These are phyloP conservation scores for Macropodus opercularis DNA, from an alignment of 2,797 vertebrate species.

Conservation along the genomic window DNA sequence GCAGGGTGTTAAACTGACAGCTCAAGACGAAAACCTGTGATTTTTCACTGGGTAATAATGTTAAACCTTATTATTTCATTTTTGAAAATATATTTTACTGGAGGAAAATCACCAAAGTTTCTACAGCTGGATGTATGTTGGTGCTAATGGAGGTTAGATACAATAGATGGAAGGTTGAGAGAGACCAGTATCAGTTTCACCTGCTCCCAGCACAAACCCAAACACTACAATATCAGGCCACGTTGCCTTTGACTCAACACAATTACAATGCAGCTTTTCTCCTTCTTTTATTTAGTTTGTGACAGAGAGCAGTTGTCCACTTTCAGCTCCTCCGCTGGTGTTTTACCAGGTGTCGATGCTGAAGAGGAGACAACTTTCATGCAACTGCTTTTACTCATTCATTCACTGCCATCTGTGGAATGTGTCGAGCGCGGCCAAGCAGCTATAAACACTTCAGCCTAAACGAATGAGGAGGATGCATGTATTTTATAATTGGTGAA, in stretches of 20 bases:
- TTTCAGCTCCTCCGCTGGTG: neutral
- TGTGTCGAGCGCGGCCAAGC: neutral
- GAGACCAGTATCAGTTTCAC: neutral
- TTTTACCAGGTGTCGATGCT: neutral
- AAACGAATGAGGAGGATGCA: neutral
- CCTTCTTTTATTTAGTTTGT: neutral
- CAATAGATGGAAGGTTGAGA: neutral
- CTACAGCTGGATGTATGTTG: neutral
- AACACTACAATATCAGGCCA: neutral
- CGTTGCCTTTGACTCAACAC: neutral
- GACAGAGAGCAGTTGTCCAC: neutral
- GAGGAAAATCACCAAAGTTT: no score
- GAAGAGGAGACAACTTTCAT: neutral
- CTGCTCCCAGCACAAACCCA: neutral
- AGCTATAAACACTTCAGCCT: no score
- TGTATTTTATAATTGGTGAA: constrained; percentile 7
- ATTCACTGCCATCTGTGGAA: neutral
- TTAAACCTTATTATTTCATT: neutral
- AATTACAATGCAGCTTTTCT: neutral
- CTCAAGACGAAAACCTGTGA: neutral
- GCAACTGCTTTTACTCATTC: neutral
- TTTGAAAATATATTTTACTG: no score
- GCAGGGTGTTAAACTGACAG: neutral
- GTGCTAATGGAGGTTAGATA: neutral
- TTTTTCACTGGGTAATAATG: neutral